These are phyloP conservation scores for Yasuhikotakia modesta DNA, from an alignment of 2,797 vertebrate species.

Conservation along the genomic window DNA sequence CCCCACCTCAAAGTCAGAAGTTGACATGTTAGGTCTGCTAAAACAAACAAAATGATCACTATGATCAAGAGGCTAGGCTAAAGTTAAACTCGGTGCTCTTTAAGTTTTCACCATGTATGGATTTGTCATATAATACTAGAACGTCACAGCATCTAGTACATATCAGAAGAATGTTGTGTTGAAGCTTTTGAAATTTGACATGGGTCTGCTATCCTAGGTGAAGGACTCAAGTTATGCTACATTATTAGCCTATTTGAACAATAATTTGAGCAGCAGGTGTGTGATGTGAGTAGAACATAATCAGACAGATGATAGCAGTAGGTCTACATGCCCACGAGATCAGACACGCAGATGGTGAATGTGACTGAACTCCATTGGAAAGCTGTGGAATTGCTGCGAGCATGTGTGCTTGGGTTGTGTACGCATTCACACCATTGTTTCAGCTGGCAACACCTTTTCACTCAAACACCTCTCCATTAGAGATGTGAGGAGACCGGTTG, in stretches of 20 bases:
- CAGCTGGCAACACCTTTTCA: not conserved
- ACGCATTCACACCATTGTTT: slow-evolving; percentile 24
- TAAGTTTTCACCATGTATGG: too few species aligned
- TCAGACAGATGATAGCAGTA: slow-evolving; percentile 42
- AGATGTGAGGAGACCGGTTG: not conserved
- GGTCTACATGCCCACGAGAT: slow-evolving; percentile 42
- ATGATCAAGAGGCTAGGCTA: too few species aligned
- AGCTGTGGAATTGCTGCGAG: slow-evolving; percentile 27
- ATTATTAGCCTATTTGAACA: slow-evolving; percentile 18
- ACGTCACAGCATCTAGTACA: not conserved
- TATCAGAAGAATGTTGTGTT: not conserved
- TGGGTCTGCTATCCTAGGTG: not conserved
- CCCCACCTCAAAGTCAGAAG: too few species aligned
- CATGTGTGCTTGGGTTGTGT: slow-evolving; percentile 27
- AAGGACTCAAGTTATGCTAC: not conserved
- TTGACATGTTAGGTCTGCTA: too few species aligned
- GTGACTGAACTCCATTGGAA: slow-evolving; percentile 23
- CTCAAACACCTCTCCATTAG: not conserved
- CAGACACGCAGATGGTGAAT: slow-evolving; percentile 46
- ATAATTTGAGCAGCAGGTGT: slow-evolving; percentile 35
- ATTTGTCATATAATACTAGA: not conserved
- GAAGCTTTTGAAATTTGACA: slow-evolving; percentile 5
- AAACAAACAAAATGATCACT: too few species aligned
- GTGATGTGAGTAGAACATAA: slow-evolving; percentile 22
- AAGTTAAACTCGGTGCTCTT: too few species aligned